Conservation (phyloP, 2,797 vertebrate species). For the Epinephelus awoara region DNA sequence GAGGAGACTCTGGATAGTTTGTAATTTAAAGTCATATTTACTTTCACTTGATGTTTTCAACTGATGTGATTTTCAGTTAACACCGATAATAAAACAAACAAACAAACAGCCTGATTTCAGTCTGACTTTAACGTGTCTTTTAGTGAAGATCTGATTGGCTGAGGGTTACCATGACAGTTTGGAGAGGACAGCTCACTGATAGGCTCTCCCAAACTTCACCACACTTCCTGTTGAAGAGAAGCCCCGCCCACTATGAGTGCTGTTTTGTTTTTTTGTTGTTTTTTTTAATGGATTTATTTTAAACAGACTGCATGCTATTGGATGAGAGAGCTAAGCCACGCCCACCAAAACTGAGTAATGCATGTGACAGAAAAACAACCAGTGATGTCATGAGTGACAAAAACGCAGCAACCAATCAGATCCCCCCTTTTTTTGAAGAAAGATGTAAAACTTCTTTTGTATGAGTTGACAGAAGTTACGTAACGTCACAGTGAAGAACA, state of each 20-base stretch:
- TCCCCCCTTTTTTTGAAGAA: background rate
- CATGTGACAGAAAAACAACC: slow-evolving; percentile 67
- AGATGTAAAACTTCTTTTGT: background rate
- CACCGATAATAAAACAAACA: too few relatives aligned
- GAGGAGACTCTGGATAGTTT: too few relatives aligned
- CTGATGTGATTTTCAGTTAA: too few relatives aligned
- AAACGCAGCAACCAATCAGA: slow-evolving; percentile 29
- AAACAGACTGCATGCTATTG: slow-evolving; percentile 76
- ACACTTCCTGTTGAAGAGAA: slow-evolving; percentile 40
- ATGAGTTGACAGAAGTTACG: background rate
- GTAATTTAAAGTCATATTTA: too few relatives aligned
- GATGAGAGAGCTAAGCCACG: slow-evolving; percentile 59
- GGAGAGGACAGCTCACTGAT: slow-evolving; percentile 72
- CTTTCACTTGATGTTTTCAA: too few relatives aligned
- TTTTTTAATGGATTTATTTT: slow-evolving; percentile 9
- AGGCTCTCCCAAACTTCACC: slow-evolving; percentile 7
- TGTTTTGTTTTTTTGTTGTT: slow-evolving; percentile 40
- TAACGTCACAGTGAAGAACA: background rate
- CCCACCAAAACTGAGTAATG: slow-evolving; percentile 59
- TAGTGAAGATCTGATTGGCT: slow-evolving; percentile 18
- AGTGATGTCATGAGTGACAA: slow-evolving; percentile 47
- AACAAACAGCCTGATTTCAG: background rate
- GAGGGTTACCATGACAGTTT: slow-evolving; percentile 71
- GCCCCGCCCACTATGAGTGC: slow-evolving; percentile 44
- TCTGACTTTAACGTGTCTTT: slow-evolving; percentile 29